Conservation (phyloP, 1,140 invertebrate genomes). For the Heliconius himera region DNA sequence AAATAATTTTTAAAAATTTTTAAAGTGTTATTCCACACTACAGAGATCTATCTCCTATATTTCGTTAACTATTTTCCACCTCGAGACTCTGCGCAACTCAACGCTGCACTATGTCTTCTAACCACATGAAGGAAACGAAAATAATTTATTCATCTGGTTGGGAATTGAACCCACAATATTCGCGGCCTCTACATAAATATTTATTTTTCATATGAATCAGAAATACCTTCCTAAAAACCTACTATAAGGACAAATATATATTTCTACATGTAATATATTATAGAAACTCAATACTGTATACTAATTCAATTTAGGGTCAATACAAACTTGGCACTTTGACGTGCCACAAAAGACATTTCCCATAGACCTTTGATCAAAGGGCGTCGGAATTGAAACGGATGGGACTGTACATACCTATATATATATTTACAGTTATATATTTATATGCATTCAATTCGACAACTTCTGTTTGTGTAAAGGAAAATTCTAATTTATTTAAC, state of each 20-base stretch:
- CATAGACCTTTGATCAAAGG: constrained; percentile 19
- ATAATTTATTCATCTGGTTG: no score
- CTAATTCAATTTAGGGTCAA: constrained; percentile 12
- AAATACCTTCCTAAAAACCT: not conserved
- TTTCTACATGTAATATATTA: not conserved
- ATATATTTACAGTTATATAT: not conserved
- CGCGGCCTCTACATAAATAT: no score
- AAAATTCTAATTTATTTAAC: not conserved
- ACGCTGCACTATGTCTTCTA: no score
- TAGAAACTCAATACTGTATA: not conserved
- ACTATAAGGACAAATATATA: not conserved
- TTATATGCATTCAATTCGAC: no score
- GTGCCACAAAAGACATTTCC: constrained; percentile 21
- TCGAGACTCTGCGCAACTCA: no score
- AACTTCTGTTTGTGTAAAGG: not conserved
- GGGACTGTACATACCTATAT: not conserved
- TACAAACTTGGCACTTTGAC: constrained; percentile 17
- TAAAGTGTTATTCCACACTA: no score
- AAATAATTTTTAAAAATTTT: no score
- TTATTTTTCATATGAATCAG: no score
- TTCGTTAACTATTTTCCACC: no score
- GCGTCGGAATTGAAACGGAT: constrained; percentile 18
- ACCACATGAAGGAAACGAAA: no score
- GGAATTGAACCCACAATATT: no score
- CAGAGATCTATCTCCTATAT: no score